Percentiles rank a stretch among this genome's conserved stretches.
phyloP scores from a whole-genome alignment of 2,888 invertebrate genomes.

The Pocota personata region DNA sequence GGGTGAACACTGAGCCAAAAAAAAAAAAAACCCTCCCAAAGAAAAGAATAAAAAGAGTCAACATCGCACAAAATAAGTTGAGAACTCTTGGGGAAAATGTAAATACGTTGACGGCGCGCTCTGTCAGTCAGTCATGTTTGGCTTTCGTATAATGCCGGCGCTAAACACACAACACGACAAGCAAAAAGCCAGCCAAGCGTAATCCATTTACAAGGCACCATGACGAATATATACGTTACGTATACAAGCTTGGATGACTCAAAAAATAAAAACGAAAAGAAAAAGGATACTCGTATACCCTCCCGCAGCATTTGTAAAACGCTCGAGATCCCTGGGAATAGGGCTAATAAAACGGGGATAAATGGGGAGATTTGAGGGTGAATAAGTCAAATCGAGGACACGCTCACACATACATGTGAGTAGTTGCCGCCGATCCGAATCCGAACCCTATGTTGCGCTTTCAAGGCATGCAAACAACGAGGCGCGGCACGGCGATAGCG shows the following conservation, averaged over 20 bases:
- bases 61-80: conserved; percentile 49
- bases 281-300: conserved; percentile 36
- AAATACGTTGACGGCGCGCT: conserved; percentile 54
- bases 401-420: neutral
- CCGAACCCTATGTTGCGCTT: conserved; percentile 11
- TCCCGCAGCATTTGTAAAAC: conserved; percentile 33
- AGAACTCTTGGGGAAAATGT: conserved; percentile 38
- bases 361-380: conserved; percentile 50
- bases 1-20: neutral
- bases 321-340: conserved; percentile 38
- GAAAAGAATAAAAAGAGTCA: conserved; percentile 18
- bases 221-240: conserved; percentile 43
- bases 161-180: conserved; percentile 65
- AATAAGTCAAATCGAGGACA: conserved; percentile 48
- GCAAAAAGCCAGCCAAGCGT: conserved; percentile 65
- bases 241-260: neutral
- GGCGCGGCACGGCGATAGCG: neutral
- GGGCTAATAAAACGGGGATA: conserved; percentile 61
- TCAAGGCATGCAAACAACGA: conserved; percentile 29
- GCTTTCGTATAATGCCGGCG: conserved; percentile 56
- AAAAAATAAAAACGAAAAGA: neutral
- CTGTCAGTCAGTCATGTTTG: conserved; percentile 57
- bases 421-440: neutral
- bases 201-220: conserved; percentile 71
- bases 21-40: neutral